Percentiles rank a stretch among this genome's conserved stretches.
These are phyloP conservation scores for Herpetotheres cachinnans DNA, from an alignment of 2,113 vertebrate genomes.

Conservation along the genomic window DNA sequence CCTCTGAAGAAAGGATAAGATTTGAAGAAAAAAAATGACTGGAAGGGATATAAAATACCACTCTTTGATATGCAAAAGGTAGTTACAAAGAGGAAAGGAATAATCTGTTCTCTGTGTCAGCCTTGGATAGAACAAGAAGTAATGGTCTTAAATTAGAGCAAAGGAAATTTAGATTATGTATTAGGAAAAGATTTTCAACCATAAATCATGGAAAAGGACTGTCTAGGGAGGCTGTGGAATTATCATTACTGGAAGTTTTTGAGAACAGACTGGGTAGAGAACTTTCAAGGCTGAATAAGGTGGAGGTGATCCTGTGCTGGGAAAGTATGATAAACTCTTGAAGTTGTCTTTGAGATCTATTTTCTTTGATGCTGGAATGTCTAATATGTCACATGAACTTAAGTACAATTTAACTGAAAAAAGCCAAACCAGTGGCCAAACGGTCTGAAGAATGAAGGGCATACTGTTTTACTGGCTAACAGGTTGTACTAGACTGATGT, in stretches of 20 bases:
- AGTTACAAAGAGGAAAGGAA: constrained; percentile 39
- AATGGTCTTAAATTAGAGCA: constrained; percentile 56
- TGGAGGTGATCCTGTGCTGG: background rate
- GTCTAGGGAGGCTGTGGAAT: background rate
- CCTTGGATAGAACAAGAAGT: constrained; percentile 54
- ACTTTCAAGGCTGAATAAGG: background rate
- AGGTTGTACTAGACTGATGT: background rate
- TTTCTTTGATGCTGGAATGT: background rate
- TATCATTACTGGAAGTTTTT: background rate
- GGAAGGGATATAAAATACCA: constrained; percentile 31
- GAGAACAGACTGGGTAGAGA: background rate
- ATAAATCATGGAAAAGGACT: constrained; percentile 44
- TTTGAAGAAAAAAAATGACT: constrained; percentile 45
- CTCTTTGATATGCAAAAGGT: constrained; percentile 54
- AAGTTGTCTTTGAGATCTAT: background rate
- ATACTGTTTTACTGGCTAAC: background rate
- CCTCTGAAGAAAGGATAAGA: constrained; percentile 26
- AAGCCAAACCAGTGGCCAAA: background rate
- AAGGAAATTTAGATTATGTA: constrained; percentile 58
- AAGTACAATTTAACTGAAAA: background rate
- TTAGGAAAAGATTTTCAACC: constrained; percentile 51
- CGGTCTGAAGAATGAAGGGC: background rate
- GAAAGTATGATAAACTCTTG: background rate
- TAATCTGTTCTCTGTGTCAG: constrained; percentile 55
- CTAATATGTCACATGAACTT: background rate